Evolutionary conservation across 2,888 invertebrate genomes (phyloP).

Genomic region (Leistus spinibarbis): DNA sequence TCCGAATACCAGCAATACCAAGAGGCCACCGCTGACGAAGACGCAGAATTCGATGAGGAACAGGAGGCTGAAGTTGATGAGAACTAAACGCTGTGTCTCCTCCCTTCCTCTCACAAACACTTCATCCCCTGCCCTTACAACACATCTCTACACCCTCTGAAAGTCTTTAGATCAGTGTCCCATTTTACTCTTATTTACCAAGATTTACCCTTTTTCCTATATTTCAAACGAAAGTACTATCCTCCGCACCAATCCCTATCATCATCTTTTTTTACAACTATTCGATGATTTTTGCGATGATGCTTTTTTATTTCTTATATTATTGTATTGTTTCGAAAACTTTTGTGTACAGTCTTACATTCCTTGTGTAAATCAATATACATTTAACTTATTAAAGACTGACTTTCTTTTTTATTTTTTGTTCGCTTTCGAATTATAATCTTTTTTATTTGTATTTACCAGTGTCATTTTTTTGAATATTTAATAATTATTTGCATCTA

Average conservation of each 20-base stretch:
- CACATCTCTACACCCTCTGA: background rate
- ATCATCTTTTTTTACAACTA: conserved; percentile 34
- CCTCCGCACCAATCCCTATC: background rate
- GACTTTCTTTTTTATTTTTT: conserved; percentile 50
- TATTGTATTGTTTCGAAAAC: conserved; percentile 44
- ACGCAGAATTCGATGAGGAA: conserved; percentile 81
- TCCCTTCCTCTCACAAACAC: conserved; percentile 35
- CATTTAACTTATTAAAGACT: conserved; percentile 53
- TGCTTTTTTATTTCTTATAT: conserved; percentile 17
- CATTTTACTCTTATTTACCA: background rate
- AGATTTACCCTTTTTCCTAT: background rate
- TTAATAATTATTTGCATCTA: conserved; percentile 30
- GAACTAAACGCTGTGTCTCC: conserved; percentile 63
- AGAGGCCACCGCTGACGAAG: conserved; percentile 84
- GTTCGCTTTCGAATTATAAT: background rate
- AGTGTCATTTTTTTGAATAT: conserved; percentile 29
- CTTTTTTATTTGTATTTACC: conserved; percentile 34
- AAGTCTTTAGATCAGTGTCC: background rate
- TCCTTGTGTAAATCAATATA: conserved; percentile 47
- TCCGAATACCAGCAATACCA: conserved; percentile 95
- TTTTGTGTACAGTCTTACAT: conserved; percentile 51
- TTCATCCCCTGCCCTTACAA: background rate
- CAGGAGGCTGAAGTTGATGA: conserved; percentile 75
- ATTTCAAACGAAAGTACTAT: background rate
- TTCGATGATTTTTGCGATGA: conserved; percentile 6